phyloP scores from a whole-genome alignment of 2,888 invertebrate genomes.

The Lithodes maja region DNA sequence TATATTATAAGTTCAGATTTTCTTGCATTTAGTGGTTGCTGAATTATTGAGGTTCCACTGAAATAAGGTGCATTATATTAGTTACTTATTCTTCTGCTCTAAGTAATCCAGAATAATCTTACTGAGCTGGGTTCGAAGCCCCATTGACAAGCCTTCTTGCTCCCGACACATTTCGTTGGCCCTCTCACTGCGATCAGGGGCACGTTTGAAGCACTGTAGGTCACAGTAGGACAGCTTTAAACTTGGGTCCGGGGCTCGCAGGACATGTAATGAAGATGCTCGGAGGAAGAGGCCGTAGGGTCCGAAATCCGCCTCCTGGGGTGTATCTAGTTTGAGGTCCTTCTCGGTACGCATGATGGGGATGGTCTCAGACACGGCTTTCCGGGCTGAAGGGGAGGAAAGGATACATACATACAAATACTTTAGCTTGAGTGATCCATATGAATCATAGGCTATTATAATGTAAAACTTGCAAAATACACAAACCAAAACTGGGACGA shows the following conservation, averaged over 20 bases:
- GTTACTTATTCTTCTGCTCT: slow-evolving; percentile 13
- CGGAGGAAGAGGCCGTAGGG: slow-evolving; percentile 84
- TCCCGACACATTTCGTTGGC: slow-evolving; percentile 23
- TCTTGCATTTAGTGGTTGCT: too few relatives aligned
- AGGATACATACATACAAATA: too few relatives aligned
- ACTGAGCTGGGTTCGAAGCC: slow-evolving; percentile 71
- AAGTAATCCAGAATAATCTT: slow-evolving; percentile 70
- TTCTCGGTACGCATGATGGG: slow-evolving; percentile 81
- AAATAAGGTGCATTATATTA: too few relatives aligned
- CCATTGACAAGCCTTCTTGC: slow-evolving; percentile 64
- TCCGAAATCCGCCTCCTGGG: slow-evolving; percentile 71
- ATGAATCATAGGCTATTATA: too few relatives aligned
- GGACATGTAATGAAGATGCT: slow-evolving; percentile 81
- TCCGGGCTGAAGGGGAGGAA: slow-evolving; percentile 71
- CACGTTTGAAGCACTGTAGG: slow-evolving; percentile 72
- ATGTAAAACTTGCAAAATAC: too few relatives aligned
- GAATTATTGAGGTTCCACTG: too few relatives aligned
- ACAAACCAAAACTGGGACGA: too few relatives aligned
- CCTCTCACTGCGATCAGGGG: slow-evolving; percentile 42
- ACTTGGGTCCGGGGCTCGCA: slow-evolving; percentile 88
- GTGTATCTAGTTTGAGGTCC: slow-evolving; percentile 77
- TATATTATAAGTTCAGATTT: too few relatives aligned
- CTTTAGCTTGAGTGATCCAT: too few relatives aligned
- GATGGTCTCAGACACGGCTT: slow-evolving; percentile 77
- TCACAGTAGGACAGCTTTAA: slow-evolving; percentile 78